Evolutionary conservation across 2,113 vertebrate genomes (phyloP), one percentile per base, ranked within the genome.

Genomic region (Bambusicola thoracicus): DNA sequence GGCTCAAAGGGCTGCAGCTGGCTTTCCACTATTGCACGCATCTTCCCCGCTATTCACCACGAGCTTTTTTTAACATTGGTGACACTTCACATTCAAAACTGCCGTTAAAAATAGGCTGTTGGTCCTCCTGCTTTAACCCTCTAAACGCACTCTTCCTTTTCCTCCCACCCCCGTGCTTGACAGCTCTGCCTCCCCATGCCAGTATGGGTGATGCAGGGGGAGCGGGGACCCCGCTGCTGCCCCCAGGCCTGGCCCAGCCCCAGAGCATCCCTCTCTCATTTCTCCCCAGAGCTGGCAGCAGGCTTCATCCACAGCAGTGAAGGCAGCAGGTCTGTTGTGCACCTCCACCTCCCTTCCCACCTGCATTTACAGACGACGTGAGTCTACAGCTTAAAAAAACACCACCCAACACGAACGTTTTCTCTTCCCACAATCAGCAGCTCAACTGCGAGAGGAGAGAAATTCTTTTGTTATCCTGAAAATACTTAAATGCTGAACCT

Each of bases 61-160:
- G n/a, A 84, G 95, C 91, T 95, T 91, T 95, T 97, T 96, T 96
- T 95, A 96, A 93, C 91, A 73, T 36, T 0, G n/a, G 94, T 93
- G 95, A 95, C 91, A 96, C 94, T 96, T 93, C 66, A 87, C 75
- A 82, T 94, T 96, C 90, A 92, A 92, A 96, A 84, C 89, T 85
- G 80, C 72, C 10, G 91, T 88, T 96, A 97, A 97, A 94, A 94
- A 95, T 90, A 95, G 91, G 62, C 70, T 13, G 0, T 3, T 34
- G 84, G 87, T 59, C 81, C 88, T 94, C 88, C 67, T 6, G 17
- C 21, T 93, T 97, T 90, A 95, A 96, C 83, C 83, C 87, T 79
- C 84, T 32, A 18, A 76, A 90, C 53, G 93, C 93, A 68, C n/a
- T 78, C 70, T 83, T 51, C 76, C 72, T 49, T 34, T 66, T 78